Conservation (phyloP, 2,113 vertebrate species). For the Meleagris gallopavo region DNA sequence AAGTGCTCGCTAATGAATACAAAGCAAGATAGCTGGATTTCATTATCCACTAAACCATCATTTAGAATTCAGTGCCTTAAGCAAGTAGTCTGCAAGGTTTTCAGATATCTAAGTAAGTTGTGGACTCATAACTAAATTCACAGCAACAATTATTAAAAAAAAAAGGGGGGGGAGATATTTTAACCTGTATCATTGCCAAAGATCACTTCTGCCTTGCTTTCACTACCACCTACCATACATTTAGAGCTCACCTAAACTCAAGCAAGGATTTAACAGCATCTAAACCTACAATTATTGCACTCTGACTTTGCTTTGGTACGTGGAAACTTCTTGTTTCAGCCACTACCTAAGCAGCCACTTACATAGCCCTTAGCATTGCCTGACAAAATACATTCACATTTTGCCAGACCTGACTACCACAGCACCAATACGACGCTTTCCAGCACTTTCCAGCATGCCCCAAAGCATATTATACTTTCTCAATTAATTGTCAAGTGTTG, state of each 20-base stretch:
- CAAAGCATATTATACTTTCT: background rate
- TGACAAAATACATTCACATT: background rate
- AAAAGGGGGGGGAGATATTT: background rate
- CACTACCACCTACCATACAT: background rate
- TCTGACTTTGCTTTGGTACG: constrained; percentile 1
- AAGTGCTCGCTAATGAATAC: background rate
- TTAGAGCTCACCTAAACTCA: background rate
- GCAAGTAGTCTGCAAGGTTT: background rate
- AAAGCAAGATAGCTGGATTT: background rate
- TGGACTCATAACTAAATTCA: background rate
- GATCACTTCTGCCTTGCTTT: background rate
- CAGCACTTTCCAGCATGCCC: background rate
- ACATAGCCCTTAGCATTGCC: background rate
- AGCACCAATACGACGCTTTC: background rate
- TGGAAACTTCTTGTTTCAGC: background rate
- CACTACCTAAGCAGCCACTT: background rate
- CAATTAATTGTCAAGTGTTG: background rate
- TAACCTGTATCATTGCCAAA: background rate
- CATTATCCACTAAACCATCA: background rate
- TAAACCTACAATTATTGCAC: background rate
- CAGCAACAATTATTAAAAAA: background rate
- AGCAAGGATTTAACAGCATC: background rate
- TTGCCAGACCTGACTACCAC: background rate
- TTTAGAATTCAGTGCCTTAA: background rate
- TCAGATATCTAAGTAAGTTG: background rate